Conservation (phyloP, 2,888 invertebrate genomes). For the Sarcophaga carnaria region DNA sequence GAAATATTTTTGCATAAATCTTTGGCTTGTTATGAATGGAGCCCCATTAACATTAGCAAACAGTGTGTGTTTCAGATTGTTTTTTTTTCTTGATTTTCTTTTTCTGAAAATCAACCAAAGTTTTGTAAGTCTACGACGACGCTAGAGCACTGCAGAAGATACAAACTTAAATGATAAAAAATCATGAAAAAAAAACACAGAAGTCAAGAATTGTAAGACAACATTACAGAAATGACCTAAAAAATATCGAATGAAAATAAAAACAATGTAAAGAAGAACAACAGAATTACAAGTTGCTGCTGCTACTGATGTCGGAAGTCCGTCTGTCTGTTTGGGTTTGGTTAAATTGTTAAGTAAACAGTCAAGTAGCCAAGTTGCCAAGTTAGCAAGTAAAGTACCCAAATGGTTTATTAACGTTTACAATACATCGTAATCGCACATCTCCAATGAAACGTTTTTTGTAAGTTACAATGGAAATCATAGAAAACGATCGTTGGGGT, state of each 20-base stretch:
- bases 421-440: conserved; percentile 8
- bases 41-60: not conserved
- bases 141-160: conserved; percentile 19
- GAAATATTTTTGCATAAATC: conserved; percentile 55
- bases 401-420: conserved; percentile 43
- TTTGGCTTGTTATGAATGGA: not conserved
- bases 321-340: not conserved
- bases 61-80: not conserved
- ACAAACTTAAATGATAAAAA: conserved; percentile 38
- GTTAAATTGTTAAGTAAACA: conserved; percentile 38
- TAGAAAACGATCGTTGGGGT: not conserved
- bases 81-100: not conserved
- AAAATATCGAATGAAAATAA: conserved; percentile 30
- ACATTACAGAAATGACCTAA: conserved; percentile 51
- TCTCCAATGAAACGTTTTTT: not conserved
- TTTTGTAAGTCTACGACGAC: not conserved
- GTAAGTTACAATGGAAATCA: not conserved
- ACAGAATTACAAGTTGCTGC: no score
- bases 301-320: no score
- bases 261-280: no score
- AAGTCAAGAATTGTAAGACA: not conserved
- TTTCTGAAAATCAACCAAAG: not conserved
- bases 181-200: not conserved
- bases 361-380: conserved; percentile 2
- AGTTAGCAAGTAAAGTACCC: not conserved